Base-by-base conservation (phyloP, 2,888 invertebrate genomes). In the Syritta pipiens region DNA sequence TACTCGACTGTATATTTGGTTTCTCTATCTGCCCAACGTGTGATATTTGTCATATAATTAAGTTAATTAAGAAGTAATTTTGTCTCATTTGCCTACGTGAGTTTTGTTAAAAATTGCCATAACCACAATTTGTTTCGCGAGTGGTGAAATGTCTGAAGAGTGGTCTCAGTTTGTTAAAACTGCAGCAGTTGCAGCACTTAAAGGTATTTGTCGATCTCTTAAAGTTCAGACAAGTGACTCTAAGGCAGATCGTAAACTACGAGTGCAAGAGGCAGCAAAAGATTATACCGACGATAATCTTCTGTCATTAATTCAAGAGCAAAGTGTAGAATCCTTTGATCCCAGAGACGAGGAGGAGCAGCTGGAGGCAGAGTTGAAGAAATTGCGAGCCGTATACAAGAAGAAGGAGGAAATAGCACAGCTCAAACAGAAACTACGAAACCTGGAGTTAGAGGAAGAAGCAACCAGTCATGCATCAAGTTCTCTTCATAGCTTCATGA, bases 131-230 rank as follows among this genome's bases (percentile, higher is more conserved):
- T 32, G 32, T 32, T 32, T 32, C 32, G 32, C 26, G 46, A 46
- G 46, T 26, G 46, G 22, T 6, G 4, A 26, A 28, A 28, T 46
- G 26, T 48, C 12, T 12, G 28, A 26, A 26, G 48, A 48, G 28
- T 48, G 48, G 48, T 48, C 6, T 7, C 48, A 48, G 48, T 48
- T 48, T 48, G 48, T 48, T 48, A 28, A 48, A 48, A 14, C 28
- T 48, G 26, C 48, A 48, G 28, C 28, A 48, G 48, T 48, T 48
- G 24, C 48, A 28, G 10, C 12, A 24, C 48, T 44, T 22, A 44
- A 35, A 10, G 10, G 4, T 10, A 35, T 35, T 35, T 35, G 10
- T 10, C 32, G 32, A 46, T 46, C 24, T 10, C 46, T 46, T 46
- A 46, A 24, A 24, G 20, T 24, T 20, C 24, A 46, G 46, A n/a